Base-by-base conservation (phyloP, 2,888 invertebrate genomes). In the Chrysina gloriosa region DNA sequence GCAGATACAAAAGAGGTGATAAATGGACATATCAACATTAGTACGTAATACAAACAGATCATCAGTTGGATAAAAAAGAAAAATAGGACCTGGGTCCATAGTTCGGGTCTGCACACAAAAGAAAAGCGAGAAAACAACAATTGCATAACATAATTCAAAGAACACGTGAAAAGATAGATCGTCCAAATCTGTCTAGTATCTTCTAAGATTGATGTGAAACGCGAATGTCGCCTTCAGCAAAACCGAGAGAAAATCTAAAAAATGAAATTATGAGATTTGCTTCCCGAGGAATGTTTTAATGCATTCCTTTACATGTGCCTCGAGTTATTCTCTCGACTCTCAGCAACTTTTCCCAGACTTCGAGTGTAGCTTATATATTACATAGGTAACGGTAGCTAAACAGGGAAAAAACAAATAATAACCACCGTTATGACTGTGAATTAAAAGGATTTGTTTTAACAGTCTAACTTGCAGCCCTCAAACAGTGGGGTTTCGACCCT, bases 381-480 rank as follows among this genome's bases (percentile, higher is more conserved):
- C 29, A 14, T 14, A 14, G 9, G 4, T 36, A 36, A 36, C 36
- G n/a, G 36, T 9, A 48, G 23, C 29, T 52, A 52, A 52, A 31
- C 11, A 16, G 5, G 52, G n/a, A 16, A 52, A 52, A 52, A 52
- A 52, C 29, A 52, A 52, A 52, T 29, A 52, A 52, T 31, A 52
- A n/a, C 52, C 16, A 16, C 52, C 52, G 29, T 29, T 52, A 52
- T 52, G 52, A 29, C 11, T 56, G 25, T 29, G 56, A 56, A 56
- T 56, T 56, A 56, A 36, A 56, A 21, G 56, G 56, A 56, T 56
- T 56, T 23, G 56, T 52, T 52, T 52, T 52, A 52, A 52, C 52
- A 52, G 52, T 56, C 56, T 56, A 56, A 56, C 56, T 56, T 56
- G 36, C 56, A 39, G 36, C 56, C 23, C 56, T 56, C 56, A 56